Conservation (phyloP, 2,888 invertebrate species). For the Oithona nana region DNA sequence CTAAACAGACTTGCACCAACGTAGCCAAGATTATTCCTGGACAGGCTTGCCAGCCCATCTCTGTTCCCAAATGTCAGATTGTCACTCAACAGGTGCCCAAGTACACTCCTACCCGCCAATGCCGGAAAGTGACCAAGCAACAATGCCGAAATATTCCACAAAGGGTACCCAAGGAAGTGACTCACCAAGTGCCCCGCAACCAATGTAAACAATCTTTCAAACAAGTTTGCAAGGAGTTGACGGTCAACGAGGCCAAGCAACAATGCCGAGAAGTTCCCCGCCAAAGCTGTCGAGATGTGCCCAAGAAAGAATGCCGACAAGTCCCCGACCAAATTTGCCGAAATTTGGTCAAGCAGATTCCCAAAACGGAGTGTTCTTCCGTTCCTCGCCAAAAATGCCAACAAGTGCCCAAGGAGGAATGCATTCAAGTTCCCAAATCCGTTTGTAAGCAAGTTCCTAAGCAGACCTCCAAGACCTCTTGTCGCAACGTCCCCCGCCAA, state of each 20-base stretch:
- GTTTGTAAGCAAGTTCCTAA: slow-evolving; percentile 13
- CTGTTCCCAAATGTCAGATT: neutral
- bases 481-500: slow-evolving; percentile 10
- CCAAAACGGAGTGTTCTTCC: slow-evolving; percentile 1
- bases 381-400: slow-evolving; percentile 10
- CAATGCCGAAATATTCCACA: slow-evolving; percentile 11
- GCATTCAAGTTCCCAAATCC: slow-evolving; percentile 10
- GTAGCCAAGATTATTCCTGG: slow-evolving; percentile 1
- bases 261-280: neutral
- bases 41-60: neutral
- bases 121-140: slow-evolving; percentile 3
- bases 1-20: slow-evolving; percentile 2
- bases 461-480: neutral
- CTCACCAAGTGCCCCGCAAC: slow-evolving; percentile 3
- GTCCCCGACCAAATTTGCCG: slow-evolving; percentile 1
- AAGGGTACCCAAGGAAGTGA: slow-evolving; percentile 9
- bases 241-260: neutral
- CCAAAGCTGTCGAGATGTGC: slow-evolving; percentile 1
- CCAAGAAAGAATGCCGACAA: slow-evolving; percentile 10
- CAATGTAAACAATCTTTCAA: neutral
- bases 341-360: neutral
- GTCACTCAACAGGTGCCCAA: neutral
- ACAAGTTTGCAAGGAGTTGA: slow-evolving; percentile 2
- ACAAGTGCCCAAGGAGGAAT: slow-evolving; percentile 16
- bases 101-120: slow-evolving; percentile 1